Percentiles rank a stretch among this genome's conserved stretches.
Evolutionary conservation across 2,797 vertebrate genomes (phyloP).

Genomic region (Pseudomugil gertrudae): DNA sequence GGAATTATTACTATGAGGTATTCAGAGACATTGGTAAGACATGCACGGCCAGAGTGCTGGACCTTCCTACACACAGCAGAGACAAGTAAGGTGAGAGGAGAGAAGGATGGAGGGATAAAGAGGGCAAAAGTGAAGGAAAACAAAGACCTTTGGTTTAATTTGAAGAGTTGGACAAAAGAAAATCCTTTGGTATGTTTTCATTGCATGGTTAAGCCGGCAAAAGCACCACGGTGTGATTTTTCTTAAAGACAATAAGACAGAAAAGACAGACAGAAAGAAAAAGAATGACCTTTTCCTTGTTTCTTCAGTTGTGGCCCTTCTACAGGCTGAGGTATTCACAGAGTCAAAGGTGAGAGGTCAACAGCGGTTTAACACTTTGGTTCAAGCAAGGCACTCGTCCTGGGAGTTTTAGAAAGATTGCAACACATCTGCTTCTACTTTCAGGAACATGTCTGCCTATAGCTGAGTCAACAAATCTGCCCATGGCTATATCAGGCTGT

Average conservation of each 20-base stretch:
- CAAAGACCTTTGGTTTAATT: slow-evolving; percentile 95
- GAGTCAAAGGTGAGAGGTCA: slow-evolving; percentile 97
- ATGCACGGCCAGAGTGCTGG: slow-evolving; percentile 91
- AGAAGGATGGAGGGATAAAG: slow-evolving; percentile 70
- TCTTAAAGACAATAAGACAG: slow-evolving; percentile 49
- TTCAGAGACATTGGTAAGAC: slow-evolving; percentile 96
- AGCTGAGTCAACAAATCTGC: slow-evolving; percentile 69
- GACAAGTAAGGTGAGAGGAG: slow-evolving; percentile 69
- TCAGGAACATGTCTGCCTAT: slow-evolving; percentile 78
- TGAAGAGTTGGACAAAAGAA: slow-evolving; percentile 89
- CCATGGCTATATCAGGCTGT: slow-evolving; percentile 71
- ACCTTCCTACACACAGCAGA: slow-evolving; percentile 76
- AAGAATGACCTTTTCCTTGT: slow-evolving; percentile 87
- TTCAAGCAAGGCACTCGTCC: slow-evolving; percentile 99
- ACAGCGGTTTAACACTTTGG: slow-evolving; percentile 99
- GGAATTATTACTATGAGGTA: slow-evolving; percentile 99
- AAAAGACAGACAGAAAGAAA: slow-evolving; percentile 2
- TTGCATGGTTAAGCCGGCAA: slow-evolving; percentile 97
- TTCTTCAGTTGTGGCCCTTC: slow-evolving; percentile 95
- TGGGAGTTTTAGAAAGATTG: slow-evolving; percentile 95
- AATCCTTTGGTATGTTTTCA: slow-evolving; percentile 98
- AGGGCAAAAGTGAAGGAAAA: slow-evolving; percentile 66
- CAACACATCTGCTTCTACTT: slow-evolving; percentile 85
- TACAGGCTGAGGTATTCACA: slow-evolving; percentile 99
- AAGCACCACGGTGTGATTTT: slow-evolving; percentile 95